These are phyloP conservation scores for Trinorchestia longiramus DNA, from an alignment of 1,140 invertebrate species.

Conservation along the genomic window DNA sequence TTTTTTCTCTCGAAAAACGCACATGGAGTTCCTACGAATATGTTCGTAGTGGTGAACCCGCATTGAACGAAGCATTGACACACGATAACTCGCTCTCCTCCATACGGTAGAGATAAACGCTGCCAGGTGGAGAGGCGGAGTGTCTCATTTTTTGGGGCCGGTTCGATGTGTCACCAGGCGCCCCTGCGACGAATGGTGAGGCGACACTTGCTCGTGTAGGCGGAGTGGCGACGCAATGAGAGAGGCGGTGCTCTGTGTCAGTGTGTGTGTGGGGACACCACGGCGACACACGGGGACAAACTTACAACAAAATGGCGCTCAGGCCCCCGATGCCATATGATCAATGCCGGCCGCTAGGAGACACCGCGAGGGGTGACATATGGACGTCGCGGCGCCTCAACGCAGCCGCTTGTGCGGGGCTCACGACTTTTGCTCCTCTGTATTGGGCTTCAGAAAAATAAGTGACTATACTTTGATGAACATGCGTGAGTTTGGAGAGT, in stretches of 20 bases:
- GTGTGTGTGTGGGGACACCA: neutral
- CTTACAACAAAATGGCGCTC: neutral
- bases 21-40: too few relatives aligned
- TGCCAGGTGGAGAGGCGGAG: neutral
- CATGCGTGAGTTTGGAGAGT: neutral
- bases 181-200: neutral
- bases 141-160: neutral
- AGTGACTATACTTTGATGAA: neutral
- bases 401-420: neutral
- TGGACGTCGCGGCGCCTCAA: neutral
- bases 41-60: neutral
- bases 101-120: neutral
- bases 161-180: neutral
- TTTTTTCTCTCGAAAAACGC: too few relatives aligned
- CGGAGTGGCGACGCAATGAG: neutral
- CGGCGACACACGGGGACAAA: conserved; percentile 3
- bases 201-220: neutral
- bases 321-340: neutral
- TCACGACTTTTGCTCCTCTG: neutral
- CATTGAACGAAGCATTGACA: neutral
- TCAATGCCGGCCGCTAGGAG: neutral
- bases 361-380: neutral
- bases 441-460: neutral
- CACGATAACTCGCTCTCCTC: too few relatives aligned
- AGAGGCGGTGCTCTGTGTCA: neutral